Conservation (phyloP, 2,888 invertebrate genomes). For the Cephus rjabovi region DNA sequence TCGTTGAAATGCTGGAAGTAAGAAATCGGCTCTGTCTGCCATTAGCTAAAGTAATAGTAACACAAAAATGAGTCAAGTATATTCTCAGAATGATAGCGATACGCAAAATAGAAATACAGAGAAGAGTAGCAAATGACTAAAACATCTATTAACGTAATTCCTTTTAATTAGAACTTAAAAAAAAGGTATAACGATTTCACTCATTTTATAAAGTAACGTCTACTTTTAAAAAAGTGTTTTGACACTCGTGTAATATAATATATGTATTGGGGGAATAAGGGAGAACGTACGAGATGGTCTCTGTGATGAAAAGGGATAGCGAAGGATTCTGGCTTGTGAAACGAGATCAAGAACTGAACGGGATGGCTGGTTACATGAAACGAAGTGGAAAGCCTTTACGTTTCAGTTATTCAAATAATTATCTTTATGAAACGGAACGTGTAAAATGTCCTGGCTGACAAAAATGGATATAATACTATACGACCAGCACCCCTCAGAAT, state of each 20-base stretch:
- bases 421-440: background rate
- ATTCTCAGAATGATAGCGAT: background rate
- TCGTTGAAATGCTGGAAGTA: background rate
- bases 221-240: background rate
- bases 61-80: background rate
- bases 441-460: background rate
- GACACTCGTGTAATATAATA: background rate
- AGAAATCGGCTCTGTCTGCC: background rate
- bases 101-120: background rate
- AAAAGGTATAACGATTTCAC: background rate
- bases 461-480: background rate
- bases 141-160: background rate
- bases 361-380: background rate
- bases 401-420: constrained; percentile 1
- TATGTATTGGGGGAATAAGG: background rate
- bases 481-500: background rate
- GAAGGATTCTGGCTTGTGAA: background rate
- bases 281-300: background rate
- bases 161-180: background rate
- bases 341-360: background rate
- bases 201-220: background rate
- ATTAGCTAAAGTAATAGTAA: background rate
- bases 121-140: background rate
- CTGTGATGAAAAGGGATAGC: background rate
- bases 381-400: background rate